phyloP scores from a whole-genome alignment of 2,888 invertebrate genomes.

The Entomobrya multifasciata region DNA sequence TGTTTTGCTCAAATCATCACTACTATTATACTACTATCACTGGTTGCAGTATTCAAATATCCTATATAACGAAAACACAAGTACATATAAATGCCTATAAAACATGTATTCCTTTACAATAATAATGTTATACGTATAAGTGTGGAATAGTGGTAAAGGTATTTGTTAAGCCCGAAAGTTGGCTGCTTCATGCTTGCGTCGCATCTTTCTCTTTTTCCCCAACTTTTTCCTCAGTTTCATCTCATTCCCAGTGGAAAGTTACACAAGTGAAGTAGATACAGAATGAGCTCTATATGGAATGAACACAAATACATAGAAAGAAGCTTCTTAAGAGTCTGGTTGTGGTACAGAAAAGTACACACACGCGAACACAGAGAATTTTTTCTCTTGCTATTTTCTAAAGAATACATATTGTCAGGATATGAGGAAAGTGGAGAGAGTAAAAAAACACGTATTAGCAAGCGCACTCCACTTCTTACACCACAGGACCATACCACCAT shows the following conservation, averaged over 20 bases:
- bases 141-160: neutral
- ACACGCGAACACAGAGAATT: slow-evolving; percentile 26
- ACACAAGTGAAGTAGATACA: neutral
- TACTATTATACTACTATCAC: neutral
- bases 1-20: slow-evolving; percentile 9
- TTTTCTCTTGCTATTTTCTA: slow-evolving; percentile 39
- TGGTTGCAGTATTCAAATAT: slow-evolving; percentile 9
- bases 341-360: slow-evolving; percentile 30
- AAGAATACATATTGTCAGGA: neutral
- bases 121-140: neutral
- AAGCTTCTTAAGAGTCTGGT: slow-evolving; percentile 27
- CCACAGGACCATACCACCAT: neutral
- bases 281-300: neutral
- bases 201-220: slow-evolving; percentile 42
- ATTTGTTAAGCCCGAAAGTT: neutral
- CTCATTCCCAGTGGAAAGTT: slow-evolving; percentile 49
- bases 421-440: neutral
- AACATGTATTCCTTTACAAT: neutral
- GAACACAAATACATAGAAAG: too few species aligned
- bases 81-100: too few species aligned
- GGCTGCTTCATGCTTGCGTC: too few species aligned
- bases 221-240: slow-evolving; percentile 9
- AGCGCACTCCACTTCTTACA: neutral
- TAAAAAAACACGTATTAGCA: slow-evolving; percentile 21
- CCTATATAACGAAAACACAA: slow-evolving; percentile 10